Percentiles rank a stretch among this genome's conserved stretches.
phyloP scores from a whole-genome alignment of 2,888 invertebrate genomes.

The Aphrophora alni region DNA sequence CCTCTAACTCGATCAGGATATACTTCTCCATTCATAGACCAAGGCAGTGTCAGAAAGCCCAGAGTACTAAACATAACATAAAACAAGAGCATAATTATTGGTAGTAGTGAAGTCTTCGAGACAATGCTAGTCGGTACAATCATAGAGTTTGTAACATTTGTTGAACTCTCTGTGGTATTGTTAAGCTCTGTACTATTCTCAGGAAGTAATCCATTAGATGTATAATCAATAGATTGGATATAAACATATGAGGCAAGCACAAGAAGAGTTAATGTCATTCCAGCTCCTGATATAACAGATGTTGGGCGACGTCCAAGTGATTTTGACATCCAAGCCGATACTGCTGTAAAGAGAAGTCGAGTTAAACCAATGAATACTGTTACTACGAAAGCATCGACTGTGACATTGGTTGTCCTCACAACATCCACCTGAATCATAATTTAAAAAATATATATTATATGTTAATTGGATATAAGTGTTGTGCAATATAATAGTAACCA shows the following conservation, averaged over 20 bases:
- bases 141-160: neutral
- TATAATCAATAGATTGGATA: neutral
- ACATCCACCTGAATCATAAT: conserved; percentile 56
- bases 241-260: conserved; percentile 41
- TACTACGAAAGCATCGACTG: conserved; percentile 47
- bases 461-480: too few relatives aligned
- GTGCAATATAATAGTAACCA: too few relatives aligned
- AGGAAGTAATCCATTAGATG: neutral
- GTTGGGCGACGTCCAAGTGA: conserved; percentile 47
- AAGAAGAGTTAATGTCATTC: conserved; percentile 63
- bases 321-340: conserved; percentile 47
- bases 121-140: neutral
- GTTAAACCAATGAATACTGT: conserved; percentile 49
- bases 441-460: neutral
- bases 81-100: conserved; percentile 46
- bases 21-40: conserved; percentile 64
- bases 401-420: conserved; percentile 51
- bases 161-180: neutral
- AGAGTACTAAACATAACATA: conserved; percentile 59
- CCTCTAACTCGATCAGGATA: conserved; percentile 63
- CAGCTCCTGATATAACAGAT: conserved; percentile 60
- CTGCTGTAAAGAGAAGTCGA: conserved; percentile 46
- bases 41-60: conserved; percentile 64
- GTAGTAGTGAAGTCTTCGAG: conserved; percentile 40
- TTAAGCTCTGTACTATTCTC: neutral